Evolutionary conservation across 1,140 invertebrate genomes (phyloP), one percentile per base, ranked within the genome.

Genomic region (Lysiphlebus fabarum): DNA sequence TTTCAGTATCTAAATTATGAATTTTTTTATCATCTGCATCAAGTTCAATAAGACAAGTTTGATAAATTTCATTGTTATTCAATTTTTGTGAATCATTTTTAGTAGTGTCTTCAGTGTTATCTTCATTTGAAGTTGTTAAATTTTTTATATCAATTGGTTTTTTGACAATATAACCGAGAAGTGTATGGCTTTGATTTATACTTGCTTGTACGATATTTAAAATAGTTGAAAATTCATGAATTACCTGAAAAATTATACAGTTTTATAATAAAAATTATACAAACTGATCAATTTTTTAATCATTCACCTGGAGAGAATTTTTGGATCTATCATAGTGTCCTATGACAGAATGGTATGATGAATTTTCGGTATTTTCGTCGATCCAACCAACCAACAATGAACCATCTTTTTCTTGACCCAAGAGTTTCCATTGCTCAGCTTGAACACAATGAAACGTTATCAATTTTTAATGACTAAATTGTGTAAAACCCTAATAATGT

Each of bases 131-230:
- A 26, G 17, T 26, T 26, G 57, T 57, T 62, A 44, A 14, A 17
- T 48, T 59, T 11, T 69, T 66, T 17, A 6, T 37, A 9, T 10
- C 14, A 33, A 14, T 42, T 12, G 8, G 58, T 8, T 54, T 61
- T 66, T 63, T 69, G 50, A 81, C 78, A 43, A 89, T 82, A 71
- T 84, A 89, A n/a, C 84, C 85, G 45, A 90, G 66, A 56, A 90
- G 70, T 7, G 84, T 86, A 41, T 81, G 81, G 60, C 77, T 84
- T 61, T 83, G 82, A 72, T 91, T 91, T 4, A 90, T 81, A 7
- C 87, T 88, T n/a, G 89, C 89, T 79, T 92, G 90, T 56, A 91
- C 85, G 36, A 90, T 80, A 70, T 87, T 90, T 17, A 83, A 62
- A 64, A 84, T 78, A 34, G 83, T 77, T 8, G 82, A 67, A 72